Conservation (phyloP, 1,140 invertebrate species). For the Trichonephila clavipes region DNA sequence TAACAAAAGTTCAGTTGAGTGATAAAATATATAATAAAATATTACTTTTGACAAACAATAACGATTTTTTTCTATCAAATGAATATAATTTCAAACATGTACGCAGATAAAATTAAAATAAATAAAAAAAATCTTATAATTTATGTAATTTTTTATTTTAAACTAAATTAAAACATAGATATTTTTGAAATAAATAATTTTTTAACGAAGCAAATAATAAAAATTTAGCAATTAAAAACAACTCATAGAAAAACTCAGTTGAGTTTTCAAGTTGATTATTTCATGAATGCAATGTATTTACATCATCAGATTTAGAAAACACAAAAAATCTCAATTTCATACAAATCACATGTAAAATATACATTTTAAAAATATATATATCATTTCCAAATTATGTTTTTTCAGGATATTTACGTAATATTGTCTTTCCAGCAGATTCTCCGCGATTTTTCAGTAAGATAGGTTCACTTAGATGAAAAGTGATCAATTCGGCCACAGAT, state of each 20-base stretch:
- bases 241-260: not conserved
- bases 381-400: constrained; percentile 54
- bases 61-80: too few relatives aligned
- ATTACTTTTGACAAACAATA: too few relatives aligned
- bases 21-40: too few relatives aligned
- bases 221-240: too few relatives aligned
- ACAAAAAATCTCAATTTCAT: constrained; percentile 13
- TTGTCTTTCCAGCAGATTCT: constrained; percentile 77
- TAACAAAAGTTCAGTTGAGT: too few relatives aligned
- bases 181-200: too few relatives aligned
- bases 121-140: too few relatives aligned
- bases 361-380: not conserved
- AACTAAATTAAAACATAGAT: too few relatives aligned
- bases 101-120: too few relatives aligned
- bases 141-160: too few relatives aligned
- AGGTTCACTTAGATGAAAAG: constrained; percentile 78
- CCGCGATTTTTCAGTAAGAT: constrained; percentile 78
- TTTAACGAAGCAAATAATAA: too few relatives aligned
- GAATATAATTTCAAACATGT: too few relatives aligned
- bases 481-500: constrained; percentile 77
- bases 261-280: not conserved
- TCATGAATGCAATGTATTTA: not conserved
- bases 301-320: not conserved
- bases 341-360: not conserved
- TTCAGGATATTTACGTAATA: constrained; percentile 67